Conservation (phyloP, 2,888 invertebrate species). For the Clitarchus hookeri region DNA sequence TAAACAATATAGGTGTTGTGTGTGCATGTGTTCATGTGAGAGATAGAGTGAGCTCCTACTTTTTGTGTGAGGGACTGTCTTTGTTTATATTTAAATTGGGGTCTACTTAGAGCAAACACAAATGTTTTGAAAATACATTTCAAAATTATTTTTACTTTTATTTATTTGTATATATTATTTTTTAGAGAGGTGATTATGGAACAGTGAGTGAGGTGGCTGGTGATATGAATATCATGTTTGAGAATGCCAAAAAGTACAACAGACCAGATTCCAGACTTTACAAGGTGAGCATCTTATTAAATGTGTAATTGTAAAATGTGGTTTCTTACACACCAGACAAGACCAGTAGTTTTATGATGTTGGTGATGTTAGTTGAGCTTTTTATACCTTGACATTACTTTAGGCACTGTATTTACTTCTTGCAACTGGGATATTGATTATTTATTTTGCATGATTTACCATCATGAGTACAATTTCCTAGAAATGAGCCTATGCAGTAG, state of each 20-base stretch:
- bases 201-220: slow-evolving; percentile 87
- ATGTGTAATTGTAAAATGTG: background rate
- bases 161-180: slow-evolving; percentile 35
- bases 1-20: too few species aligned
- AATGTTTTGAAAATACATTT: too few species aligned
- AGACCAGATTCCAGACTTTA: slow-evolving; percentile 78
- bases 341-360: background rate
- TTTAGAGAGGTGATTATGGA: slow-evolving; percentile 73
- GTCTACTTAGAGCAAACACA: too few species aligned
- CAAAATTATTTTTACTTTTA: too few species aligned
- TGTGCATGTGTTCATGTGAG: too few species aligned
- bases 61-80: too few species aligned
- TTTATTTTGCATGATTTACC: slow-evolving; percentile 19
- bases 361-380: background rate
- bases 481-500: too few species aligned
- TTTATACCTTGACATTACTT: background rate
- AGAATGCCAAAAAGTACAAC: slow-evolving; percentile 93
- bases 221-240: slow-evolving; percentile 95
- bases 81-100: too few species aligned
- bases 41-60: too few species aligned
- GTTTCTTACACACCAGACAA: background rate
- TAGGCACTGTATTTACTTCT: background rate
- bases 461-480: background rate
- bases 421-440: background rate
- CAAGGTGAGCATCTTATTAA: slow-evolving; percentile 61